A percentile compares a stretch with the other conserved stretches of the same genome.
Conservation (phyloP, 2,797 vertebrate genomes). For the Pangasius mekongensis region DNA sequence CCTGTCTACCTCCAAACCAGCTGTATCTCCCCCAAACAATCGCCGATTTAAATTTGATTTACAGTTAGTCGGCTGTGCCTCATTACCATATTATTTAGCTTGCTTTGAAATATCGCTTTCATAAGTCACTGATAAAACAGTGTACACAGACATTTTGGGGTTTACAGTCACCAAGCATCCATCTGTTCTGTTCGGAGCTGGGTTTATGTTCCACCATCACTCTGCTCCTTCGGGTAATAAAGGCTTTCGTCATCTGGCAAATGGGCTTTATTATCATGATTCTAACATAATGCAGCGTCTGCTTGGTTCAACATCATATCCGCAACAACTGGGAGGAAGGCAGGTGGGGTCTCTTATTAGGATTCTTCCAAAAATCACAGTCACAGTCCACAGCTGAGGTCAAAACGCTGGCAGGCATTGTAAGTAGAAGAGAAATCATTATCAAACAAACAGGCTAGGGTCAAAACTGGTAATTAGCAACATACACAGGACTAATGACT, state of each 20-base stretch:
- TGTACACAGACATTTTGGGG: slow-evolving; percentile 78
- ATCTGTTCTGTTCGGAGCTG: slow-evolving; percentile 77
- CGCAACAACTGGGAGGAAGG: background rate
- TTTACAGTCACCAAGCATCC: slow-evolving; percentile 83
- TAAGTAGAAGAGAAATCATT: background rate
- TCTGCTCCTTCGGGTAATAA: slow-evolving; percentile 81
- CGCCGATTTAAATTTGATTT: slow-evolving; percentile 75
- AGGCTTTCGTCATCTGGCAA: slow-evolving; percentile 62
- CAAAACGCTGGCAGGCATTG: background rate
- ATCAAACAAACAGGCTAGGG: background rate
- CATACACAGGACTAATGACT: background rate
- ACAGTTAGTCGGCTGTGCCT: slow-evolving; percentile 66
- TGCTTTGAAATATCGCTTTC: slow-evolving; percentile 84
- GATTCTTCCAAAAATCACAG: background rate
- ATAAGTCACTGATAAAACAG: slow-evolving; percentile 80
- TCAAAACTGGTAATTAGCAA: background rate
- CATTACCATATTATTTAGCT: slow-evolving; percentile 81
- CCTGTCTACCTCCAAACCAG: background rate
- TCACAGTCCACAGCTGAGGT: background rate
- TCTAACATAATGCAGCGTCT: slow-evolving; percentile 3
- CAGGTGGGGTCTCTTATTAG: background rate
- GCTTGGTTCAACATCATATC: background rate
- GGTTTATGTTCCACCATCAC: slow-evolving; percentile 78
- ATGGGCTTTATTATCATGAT: slow-evolving; percentile 7
- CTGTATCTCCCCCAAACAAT: slow-evolving; percentile 62